Evolutionary conservation across 2,888 invertebrate species (phyloP).

Genomic region (Thelaira solivaga): DNA sequence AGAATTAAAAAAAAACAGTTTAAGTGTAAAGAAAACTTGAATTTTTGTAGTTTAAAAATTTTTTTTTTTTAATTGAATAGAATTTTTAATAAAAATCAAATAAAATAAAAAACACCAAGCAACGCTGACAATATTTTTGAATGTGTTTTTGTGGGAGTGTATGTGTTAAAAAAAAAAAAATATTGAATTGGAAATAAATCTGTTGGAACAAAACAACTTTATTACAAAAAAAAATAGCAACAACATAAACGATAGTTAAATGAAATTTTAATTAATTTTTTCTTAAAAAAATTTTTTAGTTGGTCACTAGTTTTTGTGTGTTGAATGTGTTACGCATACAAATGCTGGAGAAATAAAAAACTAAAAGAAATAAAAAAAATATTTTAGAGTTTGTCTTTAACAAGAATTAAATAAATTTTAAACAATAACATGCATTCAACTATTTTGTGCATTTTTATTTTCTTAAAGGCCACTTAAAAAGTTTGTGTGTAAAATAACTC

Average conservation of each 20-base stretch:
- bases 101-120: background rate
- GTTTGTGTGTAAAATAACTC: background rate
- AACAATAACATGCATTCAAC: background rate
- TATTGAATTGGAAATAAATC: constrained; percentile 9
- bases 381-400: too few species aligned
- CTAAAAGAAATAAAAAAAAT: background rate
- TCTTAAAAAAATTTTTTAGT: constrained; percentile 4
- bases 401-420: background rate
- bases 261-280: constrained; percentile 43
- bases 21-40: too few species aligned
- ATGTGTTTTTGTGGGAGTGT: constrained; percentile 13
- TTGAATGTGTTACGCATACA: constrained; percentile 4
- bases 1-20: background rate
- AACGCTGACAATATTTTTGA: background rate
- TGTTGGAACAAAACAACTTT: background rate
- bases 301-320: constrained; percentile 12
- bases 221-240: constrained; percentile 15
- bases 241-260: background rate
- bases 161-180: constrained; percentile 21
- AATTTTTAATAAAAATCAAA: constrained; percentile 37
- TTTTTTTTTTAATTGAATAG: background rate
- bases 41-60: background rate
- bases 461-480: background rate
- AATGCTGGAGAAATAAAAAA: background rate
- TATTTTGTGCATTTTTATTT: background rate